phyloP scores from a whole-genome alignment of 35 echinoderm and acorn worm genomes.

The Holothuria glaberrima region DNA sequence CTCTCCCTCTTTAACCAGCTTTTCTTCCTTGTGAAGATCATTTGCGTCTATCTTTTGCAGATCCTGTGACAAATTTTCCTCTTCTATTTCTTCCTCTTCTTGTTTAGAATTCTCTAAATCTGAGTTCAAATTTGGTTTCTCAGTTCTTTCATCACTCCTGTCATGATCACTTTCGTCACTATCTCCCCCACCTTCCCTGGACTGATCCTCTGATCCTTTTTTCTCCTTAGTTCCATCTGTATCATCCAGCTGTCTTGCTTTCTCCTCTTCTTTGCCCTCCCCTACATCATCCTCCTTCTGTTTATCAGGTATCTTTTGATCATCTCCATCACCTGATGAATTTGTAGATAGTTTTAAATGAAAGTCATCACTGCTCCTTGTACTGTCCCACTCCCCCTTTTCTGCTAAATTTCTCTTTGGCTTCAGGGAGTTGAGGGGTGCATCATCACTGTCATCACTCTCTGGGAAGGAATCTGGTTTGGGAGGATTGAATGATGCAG shows the following conservation, averaged over 20 bases:
- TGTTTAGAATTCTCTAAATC: no score
- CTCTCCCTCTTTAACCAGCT: no score
- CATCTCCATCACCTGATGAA: neutral
- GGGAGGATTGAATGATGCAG: no score
- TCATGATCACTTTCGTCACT: no score
- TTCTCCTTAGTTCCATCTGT: neutral
- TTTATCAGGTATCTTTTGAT: neutral
- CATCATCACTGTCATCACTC: no score
- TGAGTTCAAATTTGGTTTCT: no score
- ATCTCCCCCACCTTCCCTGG: neutral
- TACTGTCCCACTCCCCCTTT: constrained; percentile 7
- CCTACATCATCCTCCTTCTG: neutral
- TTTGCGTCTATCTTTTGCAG: no score
- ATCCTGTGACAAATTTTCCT: no score
- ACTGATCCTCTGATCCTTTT: neutral
- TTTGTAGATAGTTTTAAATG: constrained; percentile 11
- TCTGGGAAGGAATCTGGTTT: no score
- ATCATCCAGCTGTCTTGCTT: neutral
- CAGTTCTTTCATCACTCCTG: no score
- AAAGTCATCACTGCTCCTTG: constrained; percentile 15
- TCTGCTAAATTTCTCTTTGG: neutral
- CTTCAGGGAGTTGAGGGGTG: neutral
- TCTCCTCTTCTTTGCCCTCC: neutral
- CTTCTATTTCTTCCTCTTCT: no score
- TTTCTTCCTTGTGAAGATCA: no score